Base-by-base conservation (phyloP, 1,140 invertebrate genomes). In the Leptinotarsa texana region DNA sequence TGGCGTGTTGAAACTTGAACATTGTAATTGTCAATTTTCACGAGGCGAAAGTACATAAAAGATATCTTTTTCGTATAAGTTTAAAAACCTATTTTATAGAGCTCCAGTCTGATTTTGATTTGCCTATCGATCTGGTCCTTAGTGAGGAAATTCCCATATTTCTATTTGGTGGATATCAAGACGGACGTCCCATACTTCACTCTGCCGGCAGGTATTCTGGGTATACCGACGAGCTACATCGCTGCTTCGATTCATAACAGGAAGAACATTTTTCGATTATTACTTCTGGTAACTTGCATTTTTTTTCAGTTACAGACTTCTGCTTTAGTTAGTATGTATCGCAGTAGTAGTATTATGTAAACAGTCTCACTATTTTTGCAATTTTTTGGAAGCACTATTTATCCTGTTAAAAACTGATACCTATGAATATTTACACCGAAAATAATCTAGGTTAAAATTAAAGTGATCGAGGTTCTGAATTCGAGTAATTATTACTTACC, bases 131-230 rank as follows among this genome's bases (percentile, higher is more conserved):
- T 71, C 17, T 71, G 69, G 69, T 71, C 69, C 17, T 61, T 71
- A 62, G 51, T 71, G 4, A 71, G 42, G 24, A 71, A 71, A 71
- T 24, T 27, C 17, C 21, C 22, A 15, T 18, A 68, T 18, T 71
- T 61, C 51, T 71, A 71, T 51, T 62, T 71, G 51, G 11, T 71
- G 15, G 69, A 71, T 27, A 71, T 71, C 27, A 71, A 62, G 24
- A 51, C 61, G 22, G 69, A 71, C 24, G 17, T 71, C 21, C 69
- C 69, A 6, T 71, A 71, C n/a, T 71, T 71, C 24, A 62, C 42
- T 11, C 22, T 71, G 11, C 69, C 69, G 22, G 69, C 69, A 17
- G 49, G 21, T 15, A 8, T 61, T 62, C 24, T 71, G n/a, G 22
- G 42, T 71, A 22, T 71, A 3, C 69, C 51, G 17, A 24, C 48